Percentiles rank a stretch among this genome's conserved stretches.
These are phyloP conservation scores for Austrolebias charrua DNA, from an alignment of 2,797 vertebrate species.

Conservation along the genomic window DNA sequence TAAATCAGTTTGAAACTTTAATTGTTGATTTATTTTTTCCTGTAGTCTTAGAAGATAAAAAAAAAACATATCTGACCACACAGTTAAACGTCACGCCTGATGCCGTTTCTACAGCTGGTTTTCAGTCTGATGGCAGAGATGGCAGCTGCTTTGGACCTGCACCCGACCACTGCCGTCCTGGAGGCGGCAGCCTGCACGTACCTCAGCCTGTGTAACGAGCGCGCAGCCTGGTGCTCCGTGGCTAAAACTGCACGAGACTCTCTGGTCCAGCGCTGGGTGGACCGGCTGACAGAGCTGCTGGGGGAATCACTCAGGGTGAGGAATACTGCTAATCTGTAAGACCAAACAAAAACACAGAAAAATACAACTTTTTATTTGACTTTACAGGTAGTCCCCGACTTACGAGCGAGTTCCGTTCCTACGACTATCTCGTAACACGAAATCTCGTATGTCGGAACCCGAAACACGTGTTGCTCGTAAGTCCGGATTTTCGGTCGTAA, in stretches of 20 bases:
- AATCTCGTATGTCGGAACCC: too few species aligned
- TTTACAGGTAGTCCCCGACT: too few species aligned
- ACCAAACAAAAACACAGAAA: not conserved
- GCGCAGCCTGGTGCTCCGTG: conserved; percentile 59
- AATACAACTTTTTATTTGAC: too few species aligned
- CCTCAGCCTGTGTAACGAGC: conserved; percentile 77
- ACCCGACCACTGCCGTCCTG: conserved; percentile 77
- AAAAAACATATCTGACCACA: too few species aligned
- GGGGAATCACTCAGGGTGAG: conserved; percentile 63
- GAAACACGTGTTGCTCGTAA: too few species aligned
- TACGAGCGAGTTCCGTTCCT: too few species aligned
- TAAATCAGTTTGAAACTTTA: not conserved
- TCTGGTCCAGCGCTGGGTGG: conserved; percentile 81
- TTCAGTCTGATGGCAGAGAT: conserved; percentile 80
- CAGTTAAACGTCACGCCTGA: not conserved
- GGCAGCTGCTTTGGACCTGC: conserved; percentile 72
- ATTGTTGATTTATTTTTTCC: not conserved
- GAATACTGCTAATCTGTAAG: not conserved
- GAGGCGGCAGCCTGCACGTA: conserved; percentile 85
- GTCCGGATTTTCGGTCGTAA: too few species aligned
- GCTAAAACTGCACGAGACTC: conserved; percentile 73
- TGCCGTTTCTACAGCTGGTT: conserved; percentile 70
- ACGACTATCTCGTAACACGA: too few species aligned
- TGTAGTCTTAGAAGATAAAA: not conserved
- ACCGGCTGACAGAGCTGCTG: conserved; percentile 75